A percentile compares a stretch with the other conserved stretches of the same genome.
phyloP scores from a whole-genome alignment of 64 coral and sea anemone species.

The Stichodactyla helianthus region DNA sequence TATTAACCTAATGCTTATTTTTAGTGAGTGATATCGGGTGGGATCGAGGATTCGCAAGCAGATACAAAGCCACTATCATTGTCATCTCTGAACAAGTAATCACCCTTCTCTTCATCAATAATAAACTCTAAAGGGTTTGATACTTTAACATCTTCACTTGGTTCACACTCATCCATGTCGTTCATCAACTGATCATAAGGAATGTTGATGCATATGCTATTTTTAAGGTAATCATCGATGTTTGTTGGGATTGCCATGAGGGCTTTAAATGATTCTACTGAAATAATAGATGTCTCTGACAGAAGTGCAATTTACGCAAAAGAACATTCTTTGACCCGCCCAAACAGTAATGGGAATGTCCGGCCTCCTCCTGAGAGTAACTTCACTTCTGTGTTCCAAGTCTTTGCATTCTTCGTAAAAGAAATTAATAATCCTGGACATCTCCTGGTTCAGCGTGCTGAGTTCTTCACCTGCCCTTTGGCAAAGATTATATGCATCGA shows the following conservation, averaged over 20 bases:
- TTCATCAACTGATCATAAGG: background rate
- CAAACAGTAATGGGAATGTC: background rate
- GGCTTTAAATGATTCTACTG: slow-evolving; percentile 7
- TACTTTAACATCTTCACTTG: background rate
- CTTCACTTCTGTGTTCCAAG: background rate
- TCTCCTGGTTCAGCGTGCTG: background rate
- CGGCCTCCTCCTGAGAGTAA: background rate
- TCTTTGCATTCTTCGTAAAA: background rate
- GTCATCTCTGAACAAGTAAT: slow-evolving; percentile 9
- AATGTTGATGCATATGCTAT: background rate
- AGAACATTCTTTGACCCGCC: slow-evolving; percentile 5
- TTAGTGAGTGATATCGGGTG: background rate
- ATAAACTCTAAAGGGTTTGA: background rate
- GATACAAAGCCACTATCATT: slow-evolving; percentile 7
- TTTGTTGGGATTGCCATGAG: background rate
- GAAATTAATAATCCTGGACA: slow-evolving; percentile 1
- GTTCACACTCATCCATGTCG: background rate
- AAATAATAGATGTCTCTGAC: background rate
- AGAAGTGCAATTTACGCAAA: background rate
- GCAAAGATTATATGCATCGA: slow-evolving; percentile 10
- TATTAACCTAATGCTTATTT: background rate
- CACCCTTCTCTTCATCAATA: slow-evolving; percentile 5
- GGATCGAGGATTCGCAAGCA: background rate
- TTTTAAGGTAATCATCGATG: slow-evolving; percentile 2
- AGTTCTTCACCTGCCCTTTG: slow-evolving; percentile 21